Percentiles rank a stretch among this genome's conserved stretches.
These are phyloP conservation scores for Zapornia atra DNA, from an alignment of 2,113 vertebrate species.

Conservation along the genomic window DNA sequence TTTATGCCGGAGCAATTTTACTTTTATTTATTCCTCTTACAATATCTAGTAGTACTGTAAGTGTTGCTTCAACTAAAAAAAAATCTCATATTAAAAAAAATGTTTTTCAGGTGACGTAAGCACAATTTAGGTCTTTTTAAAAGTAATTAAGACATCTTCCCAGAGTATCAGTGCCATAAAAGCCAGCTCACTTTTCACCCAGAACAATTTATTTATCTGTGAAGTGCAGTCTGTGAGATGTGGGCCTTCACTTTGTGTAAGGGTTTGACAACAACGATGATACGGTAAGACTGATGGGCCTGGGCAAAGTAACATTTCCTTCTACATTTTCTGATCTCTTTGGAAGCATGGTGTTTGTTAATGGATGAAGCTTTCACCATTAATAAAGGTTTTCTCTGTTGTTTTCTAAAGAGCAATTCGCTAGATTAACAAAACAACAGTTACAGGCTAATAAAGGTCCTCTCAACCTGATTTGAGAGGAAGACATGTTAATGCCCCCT, in stretches of 20 bases:
- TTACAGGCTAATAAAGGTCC: slow-evolving; percentile 52
- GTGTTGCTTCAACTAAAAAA: not conserved
- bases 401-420: slow-evolving; percentile 71
- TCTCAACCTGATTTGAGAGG: slow-evolving; percentile 45
- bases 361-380: slow-evolving; percentile 62
- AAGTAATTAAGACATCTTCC: not conserved
- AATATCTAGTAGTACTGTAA: not conserved
- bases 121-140: not conserved
- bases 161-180: not conserved
- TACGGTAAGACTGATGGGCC: slow-evolving; percentile 32
- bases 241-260: not conserved
- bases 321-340: slow-evolving; percentile 58
- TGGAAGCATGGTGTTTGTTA: slow-evolving; percentile 49
- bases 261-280: not conserved
- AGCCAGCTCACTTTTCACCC: not conserved
- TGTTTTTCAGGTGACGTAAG: not conserved
- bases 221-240: not conserved
- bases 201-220: not conserved
- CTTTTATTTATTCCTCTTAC: not conserved
- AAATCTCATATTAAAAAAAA: too few relatives aligned
- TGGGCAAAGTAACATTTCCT: slow-evolving; percentile 64
- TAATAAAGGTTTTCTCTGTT: slow-evolving; percentile 70
- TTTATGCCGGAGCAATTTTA: not conserved
- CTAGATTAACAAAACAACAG: slow-evolving; percentile 72
- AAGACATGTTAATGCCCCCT: slow-evolving; percentile 17